Conservation (phyloP, 2,113 vertebrate genomes). For the Campylorhamphus procurvoides region DNA sequence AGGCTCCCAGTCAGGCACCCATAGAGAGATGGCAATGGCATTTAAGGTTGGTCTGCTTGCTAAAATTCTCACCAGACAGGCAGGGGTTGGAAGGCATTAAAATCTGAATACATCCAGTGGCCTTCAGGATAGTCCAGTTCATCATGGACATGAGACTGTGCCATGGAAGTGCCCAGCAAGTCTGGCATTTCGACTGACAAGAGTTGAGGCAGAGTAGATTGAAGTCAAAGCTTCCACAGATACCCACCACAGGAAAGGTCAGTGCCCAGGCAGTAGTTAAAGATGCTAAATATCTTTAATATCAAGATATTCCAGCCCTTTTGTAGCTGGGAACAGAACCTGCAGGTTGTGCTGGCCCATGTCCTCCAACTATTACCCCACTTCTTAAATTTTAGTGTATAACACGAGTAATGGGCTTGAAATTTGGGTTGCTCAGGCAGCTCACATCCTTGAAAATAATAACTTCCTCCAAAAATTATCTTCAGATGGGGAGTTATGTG, state of each 20-base stretch:
- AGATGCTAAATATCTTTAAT: background rate
- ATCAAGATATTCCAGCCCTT: background rate
- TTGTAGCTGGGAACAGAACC: background rate
- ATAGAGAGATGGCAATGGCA: background rate
- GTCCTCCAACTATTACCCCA: background rate
- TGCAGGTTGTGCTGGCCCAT: background rate
- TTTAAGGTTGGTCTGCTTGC: background rate
- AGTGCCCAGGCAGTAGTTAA: background rate
- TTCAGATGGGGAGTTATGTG: background rate
- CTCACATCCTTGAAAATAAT: background rate
- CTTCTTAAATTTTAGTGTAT: background rate
- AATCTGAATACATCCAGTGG: background rate
- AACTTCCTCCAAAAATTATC: background rate
- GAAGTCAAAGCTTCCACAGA: background rate
- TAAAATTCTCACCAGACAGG: background rate
- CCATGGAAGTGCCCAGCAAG: background rate
- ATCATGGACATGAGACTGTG: background rate
- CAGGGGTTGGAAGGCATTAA: background rate
- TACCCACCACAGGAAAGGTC: background rate
- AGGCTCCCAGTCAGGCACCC: background rate
- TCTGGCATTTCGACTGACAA: background rate
- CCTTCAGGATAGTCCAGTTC: background rate
- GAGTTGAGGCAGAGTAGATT: background rate
- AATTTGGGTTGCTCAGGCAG: background rate
- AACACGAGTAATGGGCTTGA: background rate